Evolutionary conservation across 2,113 vertebrate genomes (phyloP).

Genomic region (Balaeniceps rex): DNA sequence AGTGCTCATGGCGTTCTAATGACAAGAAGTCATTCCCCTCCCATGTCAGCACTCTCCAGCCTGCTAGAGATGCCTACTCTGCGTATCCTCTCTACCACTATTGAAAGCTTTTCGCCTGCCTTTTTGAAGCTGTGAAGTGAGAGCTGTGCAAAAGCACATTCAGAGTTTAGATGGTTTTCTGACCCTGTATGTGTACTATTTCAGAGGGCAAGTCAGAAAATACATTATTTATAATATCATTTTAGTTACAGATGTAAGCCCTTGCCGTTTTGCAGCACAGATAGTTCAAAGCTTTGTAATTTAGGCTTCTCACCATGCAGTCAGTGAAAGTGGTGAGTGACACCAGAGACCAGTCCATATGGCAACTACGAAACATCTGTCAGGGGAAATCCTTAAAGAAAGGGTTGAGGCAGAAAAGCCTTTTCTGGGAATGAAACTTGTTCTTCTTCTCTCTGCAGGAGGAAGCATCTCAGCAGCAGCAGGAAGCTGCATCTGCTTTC

Average conservation of each 20-base stretch:
- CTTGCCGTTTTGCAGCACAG: neutral
- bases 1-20: neutral
- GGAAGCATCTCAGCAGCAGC: slow-evolving; percentile 81
- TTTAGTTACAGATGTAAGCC: neutral
- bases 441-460: slow-evolving; percentile 73
- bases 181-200: neutral
- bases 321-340: neutral
- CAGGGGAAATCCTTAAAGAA: neutral
- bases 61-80: neutral
- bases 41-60: neutral
- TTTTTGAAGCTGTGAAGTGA: neutral
- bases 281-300: neutral
- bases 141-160: neutral
- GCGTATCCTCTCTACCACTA: neutral
- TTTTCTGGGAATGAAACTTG: neutral
- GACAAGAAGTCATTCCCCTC: neutral
- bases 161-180: neutral
- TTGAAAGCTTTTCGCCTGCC: neutral
- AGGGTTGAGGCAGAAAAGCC: neutral
- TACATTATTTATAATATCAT: too few species aligned
- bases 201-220: neutral
- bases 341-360: neutral
- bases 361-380: neutral
- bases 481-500: slow-evolving; percentile 78
- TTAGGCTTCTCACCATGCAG: neutral